Percentiles rank a stretch among this genome's conserved stretches.
Conservation (phyloP, 1,140 invertebrate genomes). For the Achatina immaculata region DNA sequence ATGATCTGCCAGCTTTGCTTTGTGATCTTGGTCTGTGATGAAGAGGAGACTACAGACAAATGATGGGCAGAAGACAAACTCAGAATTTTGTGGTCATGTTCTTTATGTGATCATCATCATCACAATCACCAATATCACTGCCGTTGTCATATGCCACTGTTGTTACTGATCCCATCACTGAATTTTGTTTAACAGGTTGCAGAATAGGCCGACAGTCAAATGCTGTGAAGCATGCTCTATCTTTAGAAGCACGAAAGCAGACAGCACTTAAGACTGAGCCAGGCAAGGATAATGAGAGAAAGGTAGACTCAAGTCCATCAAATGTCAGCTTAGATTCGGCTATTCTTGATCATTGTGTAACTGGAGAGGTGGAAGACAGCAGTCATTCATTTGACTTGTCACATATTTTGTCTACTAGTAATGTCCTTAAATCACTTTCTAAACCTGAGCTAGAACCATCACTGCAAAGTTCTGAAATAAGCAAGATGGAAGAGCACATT, state of each 20-base stretch:
- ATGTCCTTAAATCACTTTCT: neutral
- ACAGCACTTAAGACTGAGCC: conserved; percentile 21
- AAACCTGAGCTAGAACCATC: neutral
- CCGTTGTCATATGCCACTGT: too few relatives aligned
- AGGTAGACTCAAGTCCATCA: conserved; percentile 11
- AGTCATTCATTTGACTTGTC: neutral
- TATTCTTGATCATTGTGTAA: conserved; percentile 11
- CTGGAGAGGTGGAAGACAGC: neutral
- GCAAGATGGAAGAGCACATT: neutral
- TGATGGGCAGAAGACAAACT: too few relatives aligned
- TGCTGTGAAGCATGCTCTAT: conserved; percentile 64
- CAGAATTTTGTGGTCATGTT: too few relatives aligned
- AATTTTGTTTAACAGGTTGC: conserved; percentile 52
- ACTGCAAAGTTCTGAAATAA: neutral
- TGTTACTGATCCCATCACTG: too few relatives aligned
- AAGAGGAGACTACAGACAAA: too few relatives aligned
- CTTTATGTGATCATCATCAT: too few relatives aligned
- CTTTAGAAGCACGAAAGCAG: conserved; percentile 59
- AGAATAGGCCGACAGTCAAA: conserved; percentile 68
- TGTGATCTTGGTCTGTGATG: too few relatives aligned
- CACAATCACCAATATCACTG: too few relatives aligned
- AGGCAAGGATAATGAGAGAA: neutral
- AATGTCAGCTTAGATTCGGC: conserved; percentile 31
- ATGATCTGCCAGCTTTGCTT: too few relatives aligned
- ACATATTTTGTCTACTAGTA: conserved; percentile 6